Conservation (phyloP, 2,113 vertebrate species). For the Seriola quinqueradiata region DNA sequence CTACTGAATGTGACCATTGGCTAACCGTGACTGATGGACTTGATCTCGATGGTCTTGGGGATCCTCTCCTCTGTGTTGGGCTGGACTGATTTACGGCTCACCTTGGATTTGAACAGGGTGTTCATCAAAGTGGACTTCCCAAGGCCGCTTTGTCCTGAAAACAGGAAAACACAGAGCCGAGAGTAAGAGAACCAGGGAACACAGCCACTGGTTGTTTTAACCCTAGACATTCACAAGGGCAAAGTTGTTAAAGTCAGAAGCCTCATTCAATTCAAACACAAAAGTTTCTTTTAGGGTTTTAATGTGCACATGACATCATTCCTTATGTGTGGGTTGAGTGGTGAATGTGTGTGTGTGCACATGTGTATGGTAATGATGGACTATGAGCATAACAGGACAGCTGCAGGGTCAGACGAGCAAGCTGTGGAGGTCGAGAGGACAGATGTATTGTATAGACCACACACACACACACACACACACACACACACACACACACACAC, state of each 20-base stretch:
- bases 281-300: background rate
- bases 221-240: background rate
- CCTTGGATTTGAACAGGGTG: conserved; percentile 98
- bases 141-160: conserved; percentile 95
- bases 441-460: conserved; percentile 59
- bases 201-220: conserved; percentile 1
- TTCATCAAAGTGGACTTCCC: conserved; percentile 99
- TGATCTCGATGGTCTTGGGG: conserved; percentile 98
- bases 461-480: conserved; percentile 29
- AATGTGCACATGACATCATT: conserved; percentile 28
- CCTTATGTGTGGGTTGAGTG: background rate
- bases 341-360: conserved; percentile 4
- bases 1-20: background rate
- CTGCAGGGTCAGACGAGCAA: conserved; percentile 55
- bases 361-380: conserved; percentile 23
- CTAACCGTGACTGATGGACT: conserved; percentile 95
- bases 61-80: conserved; percentile 91
- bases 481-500: conserved; percentile 43
- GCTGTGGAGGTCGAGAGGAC: conserved; percentile 44
- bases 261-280: conserved; percentile 1
- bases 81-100: conserved; percentile 94
- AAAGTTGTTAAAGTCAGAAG: conserved; percentile 8
- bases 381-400: conserved; percentile 33
- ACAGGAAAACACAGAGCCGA: conserved; percentile 13
- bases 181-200: conserved; percentile 15